A percentile compares a stretch with the other conserved stretches of the same genome.
These are phyloP conservation scores for Adineta ricciae DNA, from an alignment of 2,888 invertebrate genomes.

Conservation along the genomic window DNA sequence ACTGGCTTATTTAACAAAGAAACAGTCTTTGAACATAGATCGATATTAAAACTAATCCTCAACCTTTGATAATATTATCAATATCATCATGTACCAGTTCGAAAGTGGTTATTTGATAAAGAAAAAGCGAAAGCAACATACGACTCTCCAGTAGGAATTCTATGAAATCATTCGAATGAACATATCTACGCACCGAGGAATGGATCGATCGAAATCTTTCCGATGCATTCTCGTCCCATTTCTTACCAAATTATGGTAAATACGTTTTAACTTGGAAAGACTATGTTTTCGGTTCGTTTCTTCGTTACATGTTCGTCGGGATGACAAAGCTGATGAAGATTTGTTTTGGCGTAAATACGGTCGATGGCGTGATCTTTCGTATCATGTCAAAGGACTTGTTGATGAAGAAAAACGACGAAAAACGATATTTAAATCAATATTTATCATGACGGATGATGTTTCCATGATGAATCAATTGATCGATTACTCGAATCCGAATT, in stretches of 20 bases:
- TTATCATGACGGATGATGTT: neutral
- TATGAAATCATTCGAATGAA: neutral
- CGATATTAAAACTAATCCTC: too few species aligned
- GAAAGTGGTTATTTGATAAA: neutral
- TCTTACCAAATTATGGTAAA: neutral
- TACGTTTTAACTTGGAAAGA: neutral
- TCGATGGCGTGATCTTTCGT: neutral
- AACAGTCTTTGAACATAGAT: too few species aligned
- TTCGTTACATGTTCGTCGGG: neutral
- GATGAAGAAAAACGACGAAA: neutral
- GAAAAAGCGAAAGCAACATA: neutral
- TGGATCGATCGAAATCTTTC: neutral
- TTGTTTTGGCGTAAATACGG: neutral
- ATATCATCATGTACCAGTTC: neutral
- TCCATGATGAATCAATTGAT: neutral
- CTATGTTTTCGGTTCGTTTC: neutral
- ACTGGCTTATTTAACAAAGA: neutral
- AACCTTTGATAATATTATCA: too few species aligned
- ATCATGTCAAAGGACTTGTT: neutral
- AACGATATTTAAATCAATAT: neutral
- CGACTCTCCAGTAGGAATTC: neutral
- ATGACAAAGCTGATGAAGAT: neutral
- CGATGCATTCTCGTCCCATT: neutral
- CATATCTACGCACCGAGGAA: neutral
- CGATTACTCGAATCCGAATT: neutral